Conservation (phyloP, 2,888 invertebrate species). For the Amaurobius ferox region DNA sequence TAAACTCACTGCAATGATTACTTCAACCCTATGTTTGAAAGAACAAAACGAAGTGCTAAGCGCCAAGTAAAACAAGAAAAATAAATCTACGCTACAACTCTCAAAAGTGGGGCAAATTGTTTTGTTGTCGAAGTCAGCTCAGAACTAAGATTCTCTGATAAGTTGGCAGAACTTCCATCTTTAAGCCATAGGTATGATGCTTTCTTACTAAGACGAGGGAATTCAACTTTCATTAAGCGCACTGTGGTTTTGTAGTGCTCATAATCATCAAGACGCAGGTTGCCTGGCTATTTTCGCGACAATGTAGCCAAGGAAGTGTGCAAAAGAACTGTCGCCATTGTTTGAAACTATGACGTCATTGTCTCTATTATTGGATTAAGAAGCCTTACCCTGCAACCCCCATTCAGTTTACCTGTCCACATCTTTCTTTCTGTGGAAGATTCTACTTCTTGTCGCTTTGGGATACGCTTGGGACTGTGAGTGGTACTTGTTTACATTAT, state of each 20-base stretch:
- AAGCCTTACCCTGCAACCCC: slow-evolving; percentile 32
- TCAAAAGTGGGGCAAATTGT: background rate
- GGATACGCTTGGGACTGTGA: slow-evolving; percentile 53
- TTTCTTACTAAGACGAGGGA: background rate
- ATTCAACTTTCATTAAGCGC: background rate
- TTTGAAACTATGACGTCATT: slow-evolving; percentile 56
- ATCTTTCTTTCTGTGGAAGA: slow-evolving; percentile 39
- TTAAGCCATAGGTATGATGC: background rate
- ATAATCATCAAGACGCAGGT: background rate
- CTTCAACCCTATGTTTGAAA: too few species aligned
- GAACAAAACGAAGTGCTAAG: background rate
- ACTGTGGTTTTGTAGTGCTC: background rate
- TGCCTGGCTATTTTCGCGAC: slow-evolving; percentile 36
- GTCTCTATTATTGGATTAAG: slow-evolving; percentile 69
- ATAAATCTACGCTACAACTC: background rate
- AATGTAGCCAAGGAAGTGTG: slow-evolving; percentile 47
- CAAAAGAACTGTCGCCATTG: slow-evolving; percentile 57
- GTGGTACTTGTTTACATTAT: slow-evolving; percentile 28
- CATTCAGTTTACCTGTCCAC: slow-evolving; percentile 61
- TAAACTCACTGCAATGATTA: too few species aligned
- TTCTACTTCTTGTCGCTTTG: slow-evolving; percentile 27
- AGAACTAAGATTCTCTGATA: background rate
- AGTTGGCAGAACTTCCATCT: background rate
- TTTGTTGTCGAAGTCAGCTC: background rate
- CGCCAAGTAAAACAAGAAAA: background rate